Conservation (phyloP, 1,140 invertebrate genomes). For the Phocides pigmalion region DNA sequence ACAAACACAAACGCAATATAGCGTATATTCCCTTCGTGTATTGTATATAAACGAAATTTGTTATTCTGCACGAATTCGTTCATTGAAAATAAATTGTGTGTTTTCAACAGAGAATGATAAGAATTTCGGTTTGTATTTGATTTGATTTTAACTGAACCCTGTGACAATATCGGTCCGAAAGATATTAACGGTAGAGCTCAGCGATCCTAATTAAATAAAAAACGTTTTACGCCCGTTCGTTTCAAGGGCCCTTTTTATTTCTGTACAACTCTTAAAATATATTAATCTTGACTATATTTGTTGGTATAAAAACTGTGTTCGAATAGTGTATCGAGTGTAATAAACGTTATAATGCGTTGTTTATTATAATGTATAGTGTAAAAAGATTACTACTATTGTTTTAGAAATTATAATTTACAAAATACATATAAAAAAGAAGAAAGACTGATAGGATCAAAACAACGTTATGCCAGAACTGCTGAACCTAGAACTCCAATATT, state of each 20-base stretch:
- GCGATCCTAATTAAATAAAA: slow-evolving; percentile 29
- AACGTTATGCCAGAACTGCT: no score
- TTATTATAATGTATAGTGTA: no score
- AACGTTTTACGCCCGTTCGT: slow-evolving; percentile 5
- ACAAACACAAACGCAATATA: slow-evolving; percentile 21
- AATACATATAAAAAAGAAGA: no score
- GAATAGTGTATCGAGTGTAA: no score
- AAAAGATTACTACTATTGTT: no score
- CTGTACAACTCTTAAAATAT: no score
- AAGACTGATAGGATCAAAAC: no score
- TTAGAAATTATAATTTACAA: no score
- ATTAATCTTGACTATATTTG: no score
- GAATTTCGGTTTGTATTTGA: slow-evolving; percentile 13
- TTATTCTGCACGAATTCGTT: slow-evolving; percentile 35
- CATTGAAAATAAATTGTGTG: slow-evolving; percentile 42
- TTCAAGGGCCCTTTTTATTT: slow-evolving; percentile 21
- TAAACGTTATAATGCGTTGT: no score
- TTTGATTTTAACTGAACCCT: slow-evolving; percentile 18
- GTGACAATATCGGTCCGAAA: slow-evolving; percentile 1
- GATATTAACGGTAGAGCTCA: slow-evolving; percentile 10
- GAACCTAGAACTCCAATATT: no score
- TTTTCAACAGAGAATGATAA: slow-evolving; percentile 34
- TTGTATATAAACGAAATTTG: slow-evolving; percentile 37
- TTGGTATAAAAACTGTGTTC: no score
- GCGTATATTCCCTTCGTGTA: slow-evolving; percentile 35